Evolutionary conservation across 2,888 invertebrate species (phyloP).

Genomic region (Amaurobius ferox): DNA sequence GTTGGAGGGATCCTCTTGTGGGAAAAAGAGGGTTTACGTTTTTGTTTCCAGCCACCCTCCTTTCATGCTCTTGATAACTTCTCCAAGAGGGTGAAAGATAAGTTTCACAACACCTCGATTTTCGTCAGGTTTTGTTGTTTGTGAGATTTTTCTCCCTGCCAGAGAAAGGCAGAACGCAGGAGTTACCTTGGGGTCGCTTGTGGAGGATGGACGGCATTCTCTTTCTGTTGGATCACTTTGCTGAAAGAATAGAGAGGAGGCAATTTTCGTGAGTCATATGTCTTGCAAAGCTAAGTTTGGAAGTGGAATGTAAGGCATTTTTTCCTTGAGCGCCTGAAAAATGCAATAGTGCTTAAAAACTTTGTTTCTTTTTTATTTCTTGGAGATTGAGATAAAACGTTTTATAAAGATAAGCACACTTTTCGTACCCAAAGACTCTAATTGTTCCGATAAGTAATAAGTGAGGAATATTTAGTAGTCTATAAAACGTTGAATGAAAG

Average conservation of each 20-base stretch:
- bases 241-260: background rate
- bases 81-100: slow-evolving; percentile 30
- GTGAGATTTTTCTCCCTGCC: background rate
- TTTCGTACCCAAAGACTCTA: too few species aligned
- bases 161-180: background rate
- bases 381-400: too few species aligned
- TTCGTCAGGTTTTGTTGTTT: slow-evolving; percentile 26
- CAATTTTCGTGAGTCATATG: background rate
- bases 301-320: background rate
- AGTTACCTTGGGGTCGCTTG: background rate
- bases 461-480: too few species aligned
- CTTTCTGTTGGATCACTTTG: background rate
- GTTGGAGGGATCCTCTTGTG: slow-evolving; percentile 39
- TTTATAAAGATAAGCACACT: too few species aligned
- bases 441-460: too few species aligned
- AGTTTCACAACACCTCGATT: slow-evolving; percentile 60
- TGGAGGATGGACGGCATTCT: background rate
- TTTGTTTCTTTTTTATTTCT: too few species aligned
- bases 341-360: too few species aligned
- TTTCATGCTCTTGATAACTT: slow-evolving; percentile 25
- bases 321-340: background rate
- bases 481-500: too few species aligned
- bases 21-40: slow-evolving; percentile 27
- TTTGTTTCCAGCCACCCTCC: slow-evolving; percentile 31
- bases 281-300: background rate